Base-by-base conservation (phyloP, 2,113 vertebrate species). In the Gracilinanus agilis region DNA sequence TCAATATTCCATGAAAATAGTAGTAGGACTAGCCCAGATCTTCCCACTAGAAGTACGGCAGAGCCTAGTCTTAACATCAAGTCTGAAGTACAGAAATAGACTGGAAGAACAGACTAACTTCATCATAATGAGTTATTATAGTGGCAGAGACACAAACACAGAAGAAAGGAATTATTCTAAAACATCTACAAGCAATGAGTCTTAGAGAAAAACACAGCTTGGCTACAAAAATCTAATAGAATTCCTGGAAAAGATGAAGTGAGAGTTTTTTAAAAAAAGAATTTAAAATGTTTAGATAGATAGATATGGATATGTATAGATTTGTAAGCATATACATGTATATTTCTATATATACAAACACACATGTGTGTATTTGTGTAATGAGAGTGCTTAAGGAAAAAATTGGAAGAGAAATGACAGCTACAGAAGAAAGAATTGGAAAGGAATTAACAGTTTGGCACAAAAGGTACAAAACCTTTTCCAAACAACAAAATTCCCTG, bases 341-440 rank as follows among this genome's bases (percentile, higher is more conserved):
- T 21, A 83, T 75, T n/a, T 75, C 16, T 75, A 40, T 23, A 40
- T 40, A 40, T 40, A 83, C 16, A 40, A 83, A 83, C 19, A 40
- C 34, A n/a, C 34, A n/a, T 49, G 5, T 23, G 61, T 55, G 23
- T 19, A 55, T 55, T 16, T 55, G 7, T 83, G n/a, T 40, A 83
- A 83, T 83, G 23, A 83, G 67, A 11, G n/a, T 83, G 19, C 67
- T 27, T 83, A 19, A 83, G 67, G 34, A 21, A 40, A 83, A 83
- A 83, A 83, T 83, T 83, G 67, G 61, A 75, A 75, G n/a, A n/a
- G 29, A 83, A 83, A 83, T 83, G 67, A 83, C n/a, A 83, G 58
- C 67, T 83, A 2, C n/a, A 40, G 67, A 83, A 75, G 67, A 19
- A 75, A 23, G 27, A 83, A 83, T 23, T 40, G 67, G 67, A 83